Conservation (phyloP, 2,888 invertebrate species). For the Sussaba pulchella region DNA sequence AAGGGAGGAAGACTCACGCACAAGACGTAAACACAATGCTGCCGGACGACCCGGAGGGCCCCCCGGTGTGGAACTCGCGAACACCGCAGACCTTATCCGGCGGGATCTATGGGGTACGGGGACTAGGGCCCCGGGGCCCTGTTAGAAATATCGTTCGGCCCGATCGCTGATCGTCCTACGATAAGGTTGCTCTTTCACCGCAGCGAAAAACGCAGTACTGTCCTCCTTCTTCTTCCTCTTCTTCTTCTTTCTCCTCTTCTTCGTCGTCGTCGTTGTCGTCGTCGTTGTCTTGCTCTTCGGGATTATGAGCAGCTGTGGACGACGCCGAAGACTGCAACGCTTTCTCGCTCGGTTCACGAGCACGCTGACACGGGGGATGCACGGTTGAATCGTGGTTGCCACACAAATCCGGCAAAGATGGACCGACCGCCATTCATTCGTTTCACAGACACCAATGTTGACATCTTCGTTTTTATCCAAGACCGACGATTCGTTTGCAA, state of each 20-base stretch:
- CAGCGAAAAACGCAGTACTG: constrained; percentile 62
- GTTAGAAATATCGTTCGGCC: constrained; percentile 81
- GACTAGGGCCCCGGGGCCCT: constrained; percentile 79
- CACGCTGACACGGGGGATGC: constrained; percentile 20
- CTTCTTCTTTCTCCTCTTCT: constrained; percentile 51
- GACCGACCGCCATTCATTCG: constrained; percentile 6
- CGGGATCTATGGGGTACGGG: constrained; percentile 76
- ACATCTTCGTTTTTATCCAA: constrained; percentile 58
- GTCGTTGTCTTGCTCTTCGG: too few relatives aligned
- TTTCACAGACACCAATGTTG: constrained; percentile 47
- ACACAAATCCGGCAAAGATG: constrained; percentile 56
- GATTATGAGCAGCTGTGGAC: constrained; percentile 82
- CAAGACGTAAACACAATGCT: constrained; percentile 74
- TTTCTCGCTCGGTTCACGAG: constrained; percentile 47
- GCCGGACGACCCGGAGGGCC: constrained; percentile 67
- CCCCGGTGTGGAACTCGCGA: constrained; percentile 81
- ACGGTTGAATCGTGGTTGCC: constrained; percentile 12
- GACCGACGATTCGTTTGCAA: constrained; percentile 18
- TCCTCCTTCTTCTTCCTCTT: constrained; percentile 72
- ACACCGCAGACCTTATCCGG: constrained; percentile 81
- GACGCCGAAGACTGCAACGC: constrained; percentile 56
- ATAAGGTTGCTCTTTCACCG: constrained; percentile 76
- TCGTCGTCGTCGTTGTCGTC: too few relatives aligned
- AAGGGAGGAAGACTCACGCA: constrained; percentile 62
- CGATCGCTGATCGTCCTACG: constrained; percentile 82